Conservation (phyloP, 2,797 vertebrate genomes). For the Salarias fasciatus region DNA sequence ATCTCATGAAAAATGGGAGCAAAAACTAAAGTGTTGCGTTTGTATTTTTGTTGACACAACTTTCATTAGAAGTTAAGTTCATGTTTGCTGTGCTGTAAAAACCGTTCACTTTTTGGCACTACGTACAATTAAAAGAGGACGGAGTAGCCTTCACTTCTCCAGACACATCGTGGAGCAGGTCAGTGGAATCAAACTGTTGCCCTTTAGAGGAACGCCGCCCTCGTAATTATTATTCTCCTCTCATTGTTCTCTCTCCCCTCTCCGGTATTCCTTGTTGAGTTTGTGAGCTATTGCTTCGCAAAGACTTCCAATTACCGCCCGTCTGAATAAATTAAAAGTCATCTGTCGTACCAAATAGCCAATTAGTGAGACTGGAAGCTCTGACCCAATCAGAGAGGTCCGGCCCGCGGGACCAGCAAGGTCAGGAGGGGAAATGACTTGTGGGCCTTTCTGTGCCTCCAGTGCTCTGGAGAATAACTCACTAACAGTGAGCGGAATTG, state of each 20-base stretch:
- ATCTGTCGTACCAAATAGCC: slow-evolving; percentile 49
- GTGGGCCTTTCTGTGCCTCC: background rate
- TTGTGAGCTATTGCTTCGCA: slow-evolving; percentile 41
- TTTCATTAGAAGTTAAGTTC: too few species aligned
- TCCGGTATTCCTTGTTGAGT: slow-evolving; percentile 23
- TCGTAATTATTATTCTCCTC: slow-evolving; percentile 37
- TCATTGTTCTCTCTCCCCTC: slow-evolving; percentile 9
- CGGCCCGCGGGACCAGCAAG: background rate
- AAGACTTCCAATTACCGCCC: slow-evolving; percentile 60
- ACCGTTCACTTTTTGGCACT: background rate
- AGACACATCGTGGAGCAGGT: background rate
- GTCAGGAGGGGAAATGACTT: slow-evolving; percentile 15
- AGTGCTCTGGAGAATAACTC: slow-evolving; percentile 7
- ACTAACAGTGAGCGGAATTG: background rate
- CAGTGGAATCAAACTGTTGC: slow-evolving; percentile 2
- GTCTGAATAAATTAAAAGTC: slow-evolving; percentile 64
- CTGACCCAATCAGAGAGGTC: slow-evolving; percentile 40
- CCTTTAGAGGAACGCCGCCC: slow-evolving; percentile 28
- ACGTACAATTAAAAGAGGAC: slow-evolving; percentile 2
- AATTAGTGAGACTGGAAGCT: slow-evolving; percentile 58
- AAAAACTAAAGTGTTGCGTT: too few species aligned
- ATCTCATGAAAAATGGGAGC: too few species aligned
- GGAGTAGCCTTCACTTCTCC: background rate
- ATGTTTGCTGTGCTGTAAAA: too few species aligned
- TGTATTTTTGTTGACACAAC: too few species aligned